Conservation (phyloP, 1,140 invertebrate genomes). For the Ruditapes philippinarum region DNA sequence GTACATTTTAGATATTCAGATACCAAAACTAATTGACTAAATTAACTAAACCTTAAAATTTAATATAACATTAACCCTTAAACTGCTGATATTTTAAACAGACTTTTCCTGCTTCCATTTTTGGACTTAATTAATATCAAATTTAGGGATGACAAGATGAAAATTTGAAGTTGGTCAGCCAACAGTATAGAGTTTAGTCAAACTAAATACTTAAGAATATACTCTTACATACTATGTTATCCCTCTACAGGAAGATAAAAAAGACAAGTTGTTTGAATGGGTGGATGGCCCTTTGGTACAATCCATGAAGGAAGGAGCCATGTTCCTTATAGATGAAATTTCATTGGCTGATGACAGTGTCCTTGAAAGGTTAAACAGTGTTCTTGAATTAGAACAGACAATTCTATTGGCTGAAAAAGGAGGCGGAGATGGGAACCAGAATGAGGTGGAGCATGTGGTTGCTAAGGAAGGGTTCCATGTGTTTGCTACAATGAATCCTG, state of each 20-base stretch:
- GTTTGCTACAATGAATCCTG: conserved; percentile 99
- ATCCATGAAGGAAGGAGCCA: conserved; percentile 95
- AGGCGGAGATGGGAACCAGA: conserved; percentile 74
- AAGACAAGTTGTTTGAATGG: conserved; percentile 96
- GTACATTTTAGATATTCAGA: too few relatives aligned
- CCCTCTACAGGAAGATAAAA: conserved; percentile 68
- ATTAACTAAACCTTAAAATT: too few relatives aligned
- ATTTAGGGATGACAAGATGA: too few relatives aligned
- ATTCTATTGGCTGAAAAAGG: conserved; percentile 96
- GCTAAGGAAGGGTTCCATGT: conserved; percentile 95
- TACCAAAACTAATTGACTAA: too few relatives aligned
- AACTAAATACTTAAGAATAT: too few relatives aligned
- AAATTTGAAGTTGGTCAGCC: too few relatives aligned
- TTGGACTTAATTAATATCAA: too few relatives aligned
- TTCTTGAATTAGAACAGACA: conserved; percentile 97
- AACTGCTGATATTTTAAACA: too few relatives aligned
- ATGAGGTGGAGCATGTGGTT: conserved; percentile 84
- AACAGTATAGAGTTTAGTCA: too few relatives aligned
- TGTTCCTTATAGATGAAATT: conserved; percentile 99
- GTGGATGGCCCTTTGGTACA: conserved; percentile 97
- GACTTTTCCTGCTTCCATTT: too few relatives aligned
- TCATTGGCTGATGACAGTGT: conserved; percentile 99
- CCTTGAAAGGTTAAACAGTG: conserved; percentile 98
- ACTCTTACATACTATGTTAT: too few relatives aligned
- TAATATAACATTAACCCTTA: too few relatives aligned